A percentile compares a stretch with the other conserved stretches of the same genome.
These are phyloP conservation scores for Sinopyrophorus schimmeli DNA, from an alignment of 2,888 invertebrate species.

Conservation along the genomic window DNA sequence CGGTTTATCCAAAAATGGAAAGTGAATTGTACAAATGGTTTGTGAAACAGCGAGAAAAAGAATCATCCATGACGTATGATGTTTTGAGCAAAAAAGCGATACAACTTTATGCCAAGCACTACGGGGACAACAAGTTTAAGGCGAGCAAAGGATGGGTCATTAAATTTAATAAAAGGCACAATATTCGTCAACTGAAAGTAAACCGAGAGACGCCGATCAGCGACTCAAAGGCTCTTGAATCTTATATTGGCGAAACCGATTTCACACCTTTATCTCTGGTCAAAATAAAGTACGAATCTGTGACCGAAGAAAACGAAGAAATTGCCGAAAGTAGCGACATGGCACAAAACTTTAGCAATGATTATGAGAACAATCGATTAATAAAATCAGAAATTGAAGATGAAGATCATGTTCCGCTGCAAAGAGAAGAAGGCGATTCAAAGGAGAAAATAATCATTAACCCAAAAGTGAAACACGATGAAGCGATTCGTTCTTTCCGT, in stretches of 20 bases:
- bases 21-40: slow-evolving; percentile 17
- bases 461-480: too few relatives aligned
- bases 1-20: slow-evolving; percentile 24
- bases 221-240: slow-evolving; percentile 8
- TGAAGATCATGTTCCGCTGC: too few relatives aligned
- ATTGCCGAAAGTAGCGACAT: too few relatives aligned
- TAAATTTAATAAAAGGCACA: slow-evolving; percentile 24
- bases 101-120: slow-evolving; percentile 13
- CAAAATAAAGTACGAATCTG: too few relatives aligned
- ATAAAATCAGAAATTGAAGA: too few relatives aligned
- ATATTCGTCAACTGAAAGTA: slow-evolving; percentile 20
- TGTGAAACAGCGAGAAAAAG: slow-evolving; percentile 14
- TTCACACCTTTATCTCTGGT: too few relatives aligned
- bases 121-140: slow-evolving; percentile 16
- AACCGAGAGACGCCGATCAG: slow-evolving; percentile 12
- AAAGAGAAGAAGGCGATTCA: too few relatives aligned
- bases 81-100: slow-evolving; percentile 17
- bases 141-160: slow-evolving; percentile 21
- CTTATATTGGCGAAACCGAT: too few relatives aligned
- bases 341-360: too few relatives aligned
- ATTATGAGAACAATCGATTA: too few relatives aligned
- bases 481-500: not conserved
- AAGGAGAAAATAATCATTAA: too few relatives aligned
- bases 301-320: too few relatives aligned
- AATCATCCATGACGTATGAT: slow-evolving; percentile 10